Evolutionary conservation across 2,797 vertebrate species (phyloP).

Genomic region (Sebastes baramenuke): DNA sequence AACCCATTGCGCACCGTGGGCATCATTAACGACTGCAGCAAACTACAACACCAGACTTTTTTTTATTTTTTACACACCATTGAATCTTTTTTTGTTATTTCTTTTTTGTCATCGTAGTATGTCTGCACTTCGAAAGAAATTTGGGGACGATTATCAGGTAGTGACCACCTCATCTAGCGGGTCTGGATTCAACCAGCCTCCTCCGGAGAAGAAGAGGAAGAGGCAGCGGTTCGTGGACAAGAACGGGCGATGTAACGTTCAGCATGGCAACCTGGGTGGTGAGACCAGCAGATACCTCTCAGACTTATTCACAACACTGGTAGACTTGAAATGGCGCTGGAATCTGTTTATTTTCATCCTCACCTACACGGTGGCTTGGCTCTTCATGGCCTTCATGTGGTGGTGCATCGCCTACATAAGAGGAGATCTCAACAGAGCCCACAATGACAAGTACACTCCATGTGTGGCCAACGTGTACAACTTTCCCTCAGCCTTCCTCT

Average conservation of each 20-base stretch:
- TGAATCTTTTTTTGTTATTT: conserved; percentile 61
- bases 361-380: conserved; percentile 98
- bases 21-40: conserved; percentile 61
- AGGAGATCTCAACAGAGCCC: conserved; percentile 92
- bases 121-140: conserved; percentile 99
- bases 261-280: conserved; percentile 97
- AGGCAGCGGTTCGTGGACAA: conserved; percentile 98
- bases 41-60: conserved; percentile 58
- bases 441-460: conserved; percentile 95
- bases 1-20: conserved; percentile 64
- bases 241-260: conserved; percentile 98
- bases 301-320: conserved; percentile 96
- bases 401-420: conserved; percentile 96
- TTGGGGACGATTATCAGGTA: conserved; percentile 99
- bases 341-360: conserved; percentile 98
- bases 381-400: conserved; percentile 99
- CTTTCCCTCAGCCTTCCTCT: conserved; percentile 98
- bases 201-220: conserved; percentile 90
- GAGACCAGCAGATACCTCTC: conserved; percentile 97
- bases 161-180: conserved; percentile 98
- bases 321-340: conserved; percentile 99
- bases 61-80: neutral
- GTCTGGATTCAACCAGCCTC: conserved; percentile 89
- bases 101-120: conserved; percentile 87
- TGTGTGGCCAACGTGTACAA: conserved; percentile 99